Evolutionary conservation across 2,888 invertebrate species (phyloP).

Genomic region (Leptura quadrifasciata): DNA sequence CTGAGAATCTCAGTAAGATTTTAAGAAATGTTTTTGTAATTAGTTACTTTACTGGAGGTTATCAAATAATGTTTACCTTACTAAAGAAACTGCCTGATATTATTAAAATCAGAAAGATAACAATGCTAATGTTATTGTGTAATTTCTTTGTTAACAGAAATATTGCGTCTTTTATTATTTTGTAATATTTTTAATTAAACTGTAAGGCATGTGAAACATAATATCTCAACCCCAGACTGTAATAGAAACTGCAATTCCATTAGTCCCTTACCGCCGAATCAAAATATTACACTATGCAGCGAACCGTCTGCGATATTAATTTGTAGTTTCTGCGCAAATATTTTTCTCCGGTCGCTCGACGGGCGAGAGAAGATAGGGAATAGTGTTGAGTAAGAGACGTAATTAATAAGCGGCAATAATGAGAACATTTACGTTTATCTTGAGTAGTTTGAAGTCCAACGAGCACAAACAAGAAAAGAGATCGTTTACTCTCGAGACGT

Average conservation of each 20-base stretch:
- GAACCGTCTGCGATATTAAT: not conserved
- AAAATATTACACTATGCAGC: not conserved
- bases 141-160: not conserved
- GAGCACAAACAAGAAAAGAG: slow-evolving; percentile 16
- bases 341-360: not conserved
- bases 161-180: not conserved
- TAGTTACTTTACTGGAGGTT: no score
- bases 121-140: no score
- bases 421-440: slow-evolving; percentile 45
- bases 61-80: no score
- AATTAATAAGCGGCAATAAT: slow-evolving; percentile 42
- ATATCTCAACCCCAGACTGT: not conserved
- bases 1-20: no score
- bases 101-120: no score
- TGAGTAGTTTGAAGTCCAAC: not conserved
- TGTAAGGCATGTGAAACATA: not conserved
- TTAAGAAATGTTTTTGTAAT: no score
- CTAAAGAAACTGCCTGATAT: no score
- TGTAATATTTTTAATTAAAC: not conserved
- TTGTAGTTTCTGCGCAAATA: slow-evolving; percentile 17
- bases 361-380: not conserved
- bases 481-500: slow-evolving; percentile 34
- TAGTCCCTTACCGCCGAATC: not conserved
- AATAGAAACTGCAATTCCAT: not conserved
- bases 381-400: slow-evolving; percentile 15